These are phyloP conservation scores for Sebastes trivittatus DNA, from an alignment of 2,797 vertebrate species.

Conservation along the genomic window DNA sequence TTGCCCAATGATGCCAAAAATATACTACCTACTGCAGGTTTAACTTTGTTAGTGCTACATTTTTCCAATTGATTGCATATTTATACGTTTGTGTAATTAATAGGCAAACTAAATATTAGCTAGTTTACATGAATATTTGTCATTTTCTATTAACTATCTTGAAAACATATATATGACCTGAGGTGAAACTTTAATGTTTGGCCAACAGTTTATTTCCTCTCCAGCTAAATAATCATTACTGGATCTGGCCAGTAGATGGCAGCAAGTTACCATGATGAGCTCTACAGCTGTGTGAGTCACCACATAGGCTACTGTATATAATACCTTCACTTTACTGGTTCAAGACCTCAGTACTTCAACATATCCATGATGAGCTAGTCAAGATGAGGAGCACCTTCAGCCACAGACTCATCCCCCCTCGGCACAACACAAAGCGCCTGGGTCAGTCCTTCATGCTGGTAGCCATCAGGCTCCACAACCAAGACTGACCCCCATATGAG, in stretches of 20 bases:
- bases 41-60: neutral
- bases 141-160: neutral
- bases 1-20: no score
- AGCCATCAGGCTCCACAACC: no score
- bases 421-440: no score
- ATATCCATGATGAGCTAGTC: no score
- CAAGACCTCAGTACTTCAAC: neutral
- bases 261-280: neutral
- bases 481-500: no score
- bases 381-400: no score
- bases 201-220: neutral
- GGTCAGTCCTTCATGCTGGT: no score
- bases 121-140: neutral
- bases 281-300: neutral
- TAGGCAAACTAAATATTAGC: neutral
- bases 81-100: neutral
- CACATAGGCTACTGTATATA: neutral
- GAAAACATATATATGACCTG: neutral
- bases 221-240: accelerated
- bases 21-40: no score
- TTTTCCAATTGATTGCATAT: neutral
- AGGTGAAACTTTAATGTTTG: accelerated
- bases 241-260: slow-evolving; percentile 9
- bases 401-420: no score
- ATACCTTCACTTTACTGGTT: neutral